Conservation (phyloP, 2,113 vertebrate species). For the Candoia aspera region DNA sequence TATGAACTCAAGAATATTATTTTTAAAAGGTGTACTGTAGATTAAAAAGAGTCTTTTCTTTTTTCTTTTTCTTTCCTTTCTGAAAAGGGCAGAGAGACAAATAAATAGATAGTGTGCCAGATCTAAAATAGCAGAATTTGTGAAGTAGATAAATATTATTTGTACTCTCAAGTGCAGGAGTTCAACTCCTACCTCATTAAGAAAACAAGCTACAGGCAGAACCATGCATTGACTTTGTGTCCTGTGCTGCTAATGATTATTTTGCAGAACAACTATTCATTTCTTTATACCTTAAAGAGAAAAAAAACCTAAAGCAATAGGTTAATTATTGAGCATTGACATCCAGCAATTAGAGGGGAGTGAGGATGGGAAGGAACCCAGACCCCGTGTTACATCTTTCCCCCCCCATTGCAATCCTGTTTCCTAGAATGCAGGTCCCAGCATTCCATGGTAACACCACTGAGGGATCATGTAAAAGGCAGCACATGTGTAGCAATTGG, state of each 20-base stretch:
- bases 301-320: slow-evolving; percentile 13
- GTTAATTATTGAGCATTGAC: slow-evolving; percentile 21
- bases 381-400: neutral
- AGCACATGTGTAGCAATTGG: neutral
- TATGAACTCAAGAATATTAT: neutral
- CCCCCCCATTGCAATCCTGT: neutral
- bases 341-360: slow-evolving; percentile 19
- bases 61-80: neutral
- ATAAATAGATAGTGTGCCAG: neutral
- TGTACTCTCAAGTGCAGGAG: slow-evolving; percentile 48
- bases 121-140: neutral
- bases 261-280: slow-evolving; percentile 20
- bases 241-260: slow-evolving; percentile 17
- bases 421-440: neutral
- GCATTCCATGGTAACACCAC: neutral
- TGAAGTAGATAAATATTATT: slow-evolving; percentile 62
- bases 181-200: slow-evolving; percentile 41
- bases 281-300: slow-evolving; percentile 25
- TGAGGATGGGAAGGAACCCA: neutral
- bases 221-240: slow-evolving; percentile 4
- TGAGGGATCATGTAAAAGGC: neutral
- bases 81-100: too few species aligned
- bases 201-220: slow-evolving; percentile 19
- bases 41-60: neutral
- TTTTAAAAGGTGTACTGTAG: neutral